phyloP scores from a whole-genome alignment of 2,113 vertebrate genomes.

The Hydrolagus affinis region DNA sequence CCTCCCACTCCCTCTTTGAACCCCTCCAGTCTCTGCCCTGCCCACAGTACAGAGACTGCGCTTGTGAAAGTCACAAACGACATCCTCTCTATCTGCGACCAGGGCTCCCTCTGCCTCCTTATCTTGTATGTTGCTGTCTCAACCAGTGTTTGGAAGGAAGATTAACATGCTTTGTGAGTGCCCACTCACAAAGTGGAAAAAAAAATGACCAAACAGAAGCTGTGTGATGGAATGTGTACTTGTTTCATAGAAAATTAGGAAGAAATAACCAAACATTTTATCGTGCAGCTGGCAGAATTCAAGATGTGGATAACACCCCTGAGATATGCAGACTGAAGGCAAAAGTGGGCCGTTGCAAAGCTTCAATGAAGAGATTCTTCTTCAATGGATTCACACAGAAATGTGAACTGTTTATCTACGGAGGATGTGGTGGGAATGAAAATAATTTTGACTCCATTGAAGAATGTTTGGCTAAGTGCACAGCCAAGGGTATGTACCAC shows the following conservation, averaged over 20 bases:
- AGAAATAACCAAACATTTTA: constrained; percentile 1
- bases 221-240: background rate
- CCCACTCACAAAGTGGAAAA: background rate
- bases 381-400: constrained; percentile 59
- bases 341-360: constrained; percentile 71
- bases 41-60: too few species aligned
- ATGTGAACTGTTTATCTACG: constrained; percentile 73
- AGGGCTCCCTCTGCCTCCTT: too few species aligned
- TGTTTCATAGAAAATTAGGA: background rate
- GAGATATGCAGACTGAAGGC: constrained; percentile 68
- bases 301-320: constrained; percentile 50
- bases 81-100: too few species aligned
- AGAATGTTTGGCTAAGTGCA: constrained; percentile 65
- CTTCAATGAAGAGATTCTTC: constrained; percentile 59
- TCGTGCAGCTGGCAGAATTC: constrained; percentile 37
- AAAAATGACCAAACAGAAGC: background rate
- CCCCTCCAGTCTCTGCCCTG: too few species aligned
- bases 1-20: too few species aligned
- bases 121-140: too few species aligned
- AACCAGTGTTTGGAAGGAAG: too few species aligned
- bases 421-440: constrained; percentile 80
- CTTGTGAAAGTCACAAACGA: too few species aligned
- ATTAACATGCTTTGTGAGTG: too few species aligned
- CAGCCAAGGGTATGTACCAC: constrained; percentile 44
- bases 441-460: constrained; percentile 74